A percentile compares a stretch with the other conserved stretches of the same genome.
Conservation (phyloP, 2,113 vertebrate species). For the pig (Sus scrofa) region DNA sequence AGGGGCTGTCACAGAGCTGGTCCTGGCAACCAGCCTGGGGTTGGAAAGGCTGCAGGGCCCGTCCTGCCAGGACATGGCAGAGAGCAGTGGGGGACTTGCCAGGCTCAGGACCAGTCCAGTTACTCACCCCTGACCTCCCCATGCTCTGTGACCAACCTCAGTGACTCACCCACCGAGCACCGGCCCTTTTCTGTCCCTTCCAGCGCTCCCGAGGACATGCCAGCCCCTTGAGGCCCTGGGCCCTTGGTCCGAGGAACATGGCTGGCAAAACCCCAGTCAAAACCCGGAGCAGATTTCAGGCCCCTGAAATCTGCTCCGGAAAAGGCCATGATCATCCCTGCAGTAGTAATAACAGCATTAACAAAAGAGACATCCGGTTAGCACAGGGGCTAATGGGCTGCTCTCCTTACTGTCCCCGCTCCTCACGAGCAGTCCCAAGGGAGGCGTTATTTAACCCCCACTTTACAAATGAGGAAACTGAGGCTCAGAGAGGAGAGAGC, state of each 20-base stretch:
- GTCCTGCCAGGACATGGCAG: neutral
- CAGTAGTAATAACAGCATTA: fast-evolving
- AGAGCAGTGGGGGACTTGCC: too few species aligned
- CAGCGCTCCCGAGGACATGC: fast-evolving
- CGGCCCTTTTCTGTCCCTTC: fast-evolving
- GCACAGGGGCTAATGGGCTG: fast-evolving
- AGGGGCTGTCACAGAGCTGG: neutral
- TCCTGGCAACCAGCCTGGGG: neutral
- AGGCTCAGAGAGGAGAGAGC: neutral
- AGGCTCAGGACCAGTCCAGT: fast-evolving
- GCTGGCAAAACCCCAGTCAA: neutral
- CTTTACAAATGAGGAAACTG: neutral
- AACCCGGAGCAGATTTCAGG: too few species aligned
- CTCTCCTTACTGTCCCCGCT: neutral
- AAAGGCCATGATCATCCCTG: fast-evolving
- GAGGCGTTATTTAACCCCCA: neutral
- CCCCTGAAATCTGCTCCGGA: neutral
- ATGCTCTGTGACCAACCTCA: fast-evolving
- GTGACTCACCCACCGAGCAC: fast-evolving
- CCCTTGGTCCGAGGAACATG: neutral
- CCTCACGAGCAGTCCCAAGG: neutral
- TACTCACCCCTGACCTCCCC: fast-evolving
- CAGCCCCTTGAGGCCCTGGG: neutral
- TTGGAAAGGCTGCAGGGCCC: neutral
- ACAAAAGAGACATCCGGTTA: fast-evolving